Percentiles rank a stretch among this genome's conserved stretches.
phyloP scores from a whole-genome alignment of 2,113 vertebrate species.

The Pantherophis guttatus region DNA sequence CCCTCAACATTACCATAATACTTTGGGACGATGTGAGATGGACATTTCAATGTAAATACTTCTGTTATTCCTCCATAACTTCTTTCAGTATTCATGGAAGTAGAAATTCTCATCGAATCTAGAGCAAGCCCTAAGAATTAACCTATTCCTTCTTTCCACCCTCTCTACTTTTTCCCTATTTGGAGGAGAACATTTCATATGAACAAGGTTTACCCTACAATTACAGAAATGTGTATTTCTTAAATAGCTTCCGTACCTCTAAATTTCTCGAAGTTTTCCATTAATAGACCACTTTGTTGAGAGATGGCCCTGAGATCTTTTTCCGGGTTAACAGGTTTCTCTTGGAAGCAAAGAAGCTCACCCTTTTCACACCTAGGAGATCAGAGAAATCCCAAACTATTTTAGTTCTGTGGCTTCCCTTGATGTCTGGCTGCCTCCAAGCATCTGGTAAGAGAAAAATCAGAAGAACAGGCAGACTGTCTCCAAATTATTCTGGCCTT shows the following conservation, averaged over 20 bases:
- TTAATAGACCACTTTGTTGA: background rate
- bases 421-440: background rate
- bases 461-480: background rate
- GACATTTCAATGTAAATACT: background rate
- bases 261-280: background rate
- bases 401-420: background rate
- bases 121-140: background rate
- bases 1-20: background rate
- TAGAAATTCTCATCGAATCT: background rate
- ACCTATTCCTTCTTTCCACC: background rate
- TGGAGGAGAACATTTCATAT: background rate
- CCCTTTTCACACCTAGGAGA: constrained; percentile 2
- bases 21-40: background rate
- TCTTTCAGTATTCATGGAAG: background rate
- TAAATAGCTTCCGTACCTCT: constrained; percentile 9
- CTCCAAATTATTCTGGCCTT: background rate
- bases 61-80: background rate
- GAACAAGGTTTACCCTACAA: background rate
- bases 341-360: fast-evolving
- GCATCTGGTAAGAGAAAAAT: background rate
- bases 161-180: background rate
- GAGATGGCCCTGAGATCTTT: background rate
- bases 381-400: background rate
- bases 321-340: background rate
- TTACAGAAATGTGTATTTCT: background rate